Conservation (phyloP, 2,797 vertebrate species). For the Clangula hyemalis region DNA sequence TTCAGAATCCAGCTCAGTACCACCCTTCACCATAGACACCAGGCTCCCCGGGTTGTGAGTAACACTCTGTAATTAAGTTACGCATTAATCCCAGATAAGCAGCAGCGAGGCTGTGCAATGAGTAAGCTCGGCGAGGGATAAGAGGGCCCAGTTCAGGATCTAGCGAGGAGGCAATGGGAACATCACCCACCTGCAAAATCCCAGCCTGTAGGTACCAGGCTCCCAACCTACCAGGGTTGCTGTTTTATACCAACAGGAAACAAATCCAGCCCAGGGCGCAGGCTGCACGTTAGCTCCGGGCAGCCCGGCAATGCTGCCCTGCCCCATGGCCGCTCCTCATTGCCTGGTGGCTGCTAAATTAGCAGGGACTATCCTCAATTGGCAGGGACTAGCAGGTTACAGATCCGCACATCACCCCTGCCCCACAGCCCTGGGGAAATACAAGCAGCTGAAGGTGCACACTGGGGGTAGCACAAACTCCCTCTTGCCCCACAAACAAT, state of each 20-base stretch:
- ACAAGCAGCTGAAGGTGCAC: neutral
- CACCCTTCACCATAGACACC: neutral
- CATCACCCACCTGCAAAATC: fast-evolving
- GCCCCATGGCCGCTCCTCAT: neutral
- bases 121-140: constrained; percentile 52
- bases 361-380: neutral
- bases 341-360: fast-evolving
- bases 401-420: fast-evolving
- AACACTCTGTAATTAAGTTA: constrained; percentile 54
- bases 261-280: neutral
- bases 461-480: neutral
- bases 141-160: neutral
- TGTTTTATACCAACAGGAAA: neutral
- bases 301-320: neutral
- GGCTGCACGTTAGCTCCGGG: fast-evolving
- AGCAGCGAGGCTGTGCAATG: constrained; percentile 50
- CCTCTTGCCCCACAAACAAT: neutral
- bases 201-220: no score
- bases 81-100: constrained; percentile 68
- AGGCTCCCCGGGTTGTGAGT: neutral
- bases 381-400: neutral
- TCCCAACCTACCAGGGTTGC: neutral
- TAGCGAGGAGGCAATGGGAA: neutral
- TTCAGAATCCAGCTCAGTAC: neutral
- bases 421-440: neutral